Evolutionary conservation across 2,888 invertebrate genomes (phyloP).

Genomic region (Deilephila elpenor): DNA sequence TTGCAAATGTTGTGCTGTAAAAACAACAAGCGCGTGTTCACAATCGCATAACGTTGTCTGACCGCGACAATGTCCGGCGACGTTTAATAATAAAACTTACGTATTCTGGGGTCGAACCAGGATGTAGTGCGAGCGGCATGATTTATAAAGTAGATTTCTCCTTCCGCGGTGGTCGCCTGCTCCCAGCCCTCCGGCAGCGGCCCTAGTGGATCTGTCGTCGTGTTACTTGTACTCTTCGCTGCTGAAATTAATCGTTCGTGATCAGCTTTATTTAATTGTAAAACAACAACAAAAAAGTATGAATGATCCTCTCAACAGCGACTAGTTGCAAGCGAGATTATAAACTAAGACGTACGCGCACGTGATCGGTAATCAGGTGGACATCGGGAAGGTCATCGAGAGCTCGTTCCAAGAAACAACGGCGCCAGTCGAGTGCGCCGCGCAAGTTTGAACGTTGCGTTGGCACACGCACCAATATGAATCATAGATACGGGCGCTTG

Average conservation of each 20-base stretch:
- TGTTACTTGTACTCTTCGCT: conserved; percentile 83
- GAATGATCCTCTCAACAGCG: conserved; percentile 78
- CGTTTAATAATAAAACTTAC: conserved; percentile 86
- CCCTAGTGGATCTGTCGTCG: conserved; percentile 86
- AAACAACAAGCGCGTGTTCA: neutral
- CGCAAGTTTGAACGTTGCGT: conserved; percentile 38
- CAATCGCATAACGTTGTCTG: neutral
- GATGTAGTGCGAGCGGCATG: conserved; percentile 97
- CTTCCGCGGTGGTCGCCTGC: conserved; percentile 93
- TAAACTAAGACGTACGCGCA: conserved; percentile 66
- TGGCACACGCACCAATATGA: conserved; percentile 49
- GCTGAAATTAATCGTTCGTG: conserved; percentile 80
- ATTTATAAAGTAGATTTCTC: conserved; percentile 95
- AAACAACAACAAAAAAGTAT: conserved; percentile 52
- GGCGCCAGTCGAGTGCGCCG: conserved; percentile 65
- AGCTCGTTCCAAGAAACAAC: conserved; percentile 72
- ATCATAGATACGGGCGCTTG: conserved; percentile 41
- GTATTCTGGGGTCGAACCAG: conserved; percentile 99
- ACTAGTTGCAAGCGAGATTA: conserved; percentile 76
- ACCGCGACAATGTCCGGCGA: conserved; percentile 6
- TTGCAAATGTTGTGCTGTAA: conserved; percentile 84
- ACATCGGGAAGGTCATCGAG: conserved; percentile 69
- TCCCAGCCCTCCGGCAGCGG: conserved; percentile 95
- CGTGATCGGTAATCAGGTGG: conserved; percentile 68
- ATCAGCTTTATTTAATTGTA: conserved; percentile 40